A percentile compares a stretch with the other conserved stretches of the same genome.
phyloP scores from a whole-genome alignment of 2,797 vertebrate species.

The Dromococcyx pavoninus region DNA sequence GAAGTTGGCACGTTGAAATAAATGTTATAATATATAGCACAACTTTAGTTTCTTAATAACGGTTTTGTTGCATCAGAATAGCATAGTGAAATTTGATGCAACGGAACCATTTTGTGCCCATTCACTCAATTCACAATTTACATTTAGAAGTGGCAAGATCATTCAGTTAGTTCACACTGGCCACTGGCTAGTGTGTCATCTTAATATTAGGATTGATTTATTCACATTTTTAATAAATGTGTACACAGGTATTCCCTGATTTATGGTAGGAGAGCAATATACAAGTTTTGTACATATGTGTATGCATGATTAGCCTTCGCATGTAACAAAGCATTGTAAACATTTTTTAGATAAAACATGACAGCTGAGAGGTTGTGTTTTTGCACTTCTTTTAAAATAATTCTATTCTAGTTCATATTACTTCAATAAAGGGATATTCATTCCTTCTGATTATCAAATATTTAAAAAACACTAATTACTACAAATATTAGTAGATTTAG shows the following conservation, averaged over 20 bases:
- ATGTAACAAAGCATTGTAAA: not conserved
- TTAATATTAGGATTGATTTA: not conserved
- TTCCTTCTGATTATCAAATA: not conserved
- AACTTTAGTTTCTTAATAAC: not conserved
- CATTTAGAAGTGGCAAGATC: not conserved
- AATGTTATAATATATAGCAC: not conserved
- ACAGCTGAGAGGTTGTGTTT: not conserved
- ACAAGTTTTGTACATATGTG: rapidly evolving
- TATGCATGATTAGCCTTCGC: not conserved
- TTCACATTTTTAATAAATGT: not conserved
- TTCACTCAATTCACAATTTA: not conserved
- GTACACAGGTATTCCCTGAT: not conserved
- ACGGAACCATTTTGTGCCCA: not conserved
- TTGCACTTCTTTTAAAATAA: not conserved
- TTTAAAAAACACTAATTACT: not conserved
- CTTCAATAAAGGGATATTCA: not conserved
- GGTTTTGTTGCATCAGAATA: not conserved
- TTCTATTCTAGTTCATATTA: not conserved
- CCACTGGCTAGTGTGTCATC: not conserved
- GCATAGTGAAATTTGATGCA: not conserved
- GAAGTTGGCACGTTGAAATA: not conserved
- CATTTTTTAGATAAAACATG: not conserved
- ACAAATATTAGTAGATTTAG: not conserved
- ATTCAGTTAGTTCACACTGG: not conserved
- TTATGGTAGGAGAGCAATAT: not conserved